Evolutionary conservation across 1,140 invertebrate genomes (phyloP).

Genomic region (Drosophila parabipectinata): DNA sequence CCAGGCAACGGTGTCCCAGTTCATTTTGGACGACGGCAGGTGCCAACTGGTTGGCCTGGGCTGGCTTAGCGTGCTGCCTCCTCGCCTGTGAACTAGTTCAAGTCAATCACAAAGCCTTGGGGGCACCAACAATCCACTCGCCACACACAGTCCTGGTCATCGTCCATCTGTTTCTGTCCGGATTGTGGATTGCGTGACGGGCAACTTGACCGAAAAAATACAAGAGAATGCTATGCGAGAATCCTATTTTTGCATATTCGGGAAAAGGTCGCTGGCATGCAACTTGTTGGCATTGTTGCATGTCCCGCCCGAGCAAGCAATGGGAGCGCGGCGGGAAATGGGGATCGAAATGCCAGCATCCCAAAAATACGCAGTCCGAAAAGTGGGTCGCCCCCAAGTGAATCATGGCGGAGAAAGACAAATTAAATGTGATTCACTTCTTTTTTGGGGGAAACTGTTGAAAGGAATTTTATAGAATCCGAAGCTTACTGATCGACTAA

Average conservation of each 20-base stretch:
- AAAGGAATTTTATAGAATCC: not conserved
- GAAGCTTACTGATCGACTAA: not conserved
- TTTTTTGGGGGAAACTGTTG: not conserved
- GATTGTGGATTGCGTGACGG: constrained; percentile 23
- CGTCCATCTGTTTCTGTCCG: constrained; percentile 21
- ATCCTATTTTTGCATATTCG: constrained; percentile 47
- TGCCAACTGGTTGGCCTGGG: constrained; percentile 8
- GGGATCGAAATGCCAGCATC: constrained; percentile 66
- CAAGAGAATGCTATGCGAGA: constrained; percentile 10
- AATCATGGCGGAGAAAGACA: constrained; percentile 48
- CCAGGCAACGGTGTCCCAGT: constrained; percentile 37
- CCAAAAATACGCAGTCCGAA: constrained; percentile 69
- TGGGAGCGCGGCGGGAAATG: constrained; percentile 4
- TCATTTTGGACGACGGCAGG: constrained; percentile 28
- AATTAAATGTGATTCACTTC: not conserved
- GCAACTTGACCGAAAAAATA: constrained; percentile 74
- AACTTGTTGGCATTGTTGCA: constrained; percentile 38
- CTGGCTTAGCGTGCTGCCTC: constrained; percentile 5
- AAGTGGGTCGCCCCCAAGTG: constrained; percentile 67
- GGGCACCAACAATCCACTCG: constrained; percentile 9
- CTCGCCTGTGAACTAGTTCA: constrained; percentile 69
- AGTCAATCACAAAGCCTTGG: constrained; percentile 64
- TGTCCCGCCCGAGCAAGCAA: constrained; percentile 34
- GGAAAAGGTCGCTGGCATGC: constrained; percentile 74
- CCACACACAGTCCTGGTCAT: constrained; percentile 46